phyloP scores from a whole-genome alignment of 1,140 invertebrate species.

The Physella acuta region DNA sequence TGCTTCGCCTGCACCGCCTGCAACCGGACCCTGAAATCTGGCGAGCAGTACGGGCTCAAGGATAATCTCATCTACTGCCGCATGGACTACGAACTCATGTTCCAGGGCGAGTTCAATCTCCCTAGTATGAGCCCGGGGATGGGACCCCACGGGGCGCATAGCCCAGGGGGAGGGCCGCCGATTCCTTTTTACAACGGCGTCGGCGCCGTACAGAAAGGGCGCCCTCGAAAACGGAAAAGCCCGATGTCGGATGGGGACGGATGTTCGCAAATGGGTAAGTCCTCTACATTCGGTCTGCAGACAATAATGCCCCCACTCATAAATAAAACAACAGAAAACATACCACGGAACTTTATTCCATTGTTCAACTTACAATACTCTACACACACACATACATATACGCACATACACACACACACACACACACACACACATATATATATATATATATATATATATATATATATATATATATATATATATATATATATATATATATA shows the following conservation, averaged over 20 bases:
- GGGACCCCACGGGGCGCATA: conserved; percentile 14
- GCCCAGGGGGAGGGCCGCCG: conserved; percentile 26
- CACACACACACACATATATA: background rate
- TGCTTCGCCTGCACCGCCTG: conserved; percentile 66
- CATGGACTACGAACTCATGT: conserved; percentile 59
- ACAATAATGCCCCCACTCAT: background rate
- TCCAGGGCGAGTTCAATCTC: conserved; percentile 43
- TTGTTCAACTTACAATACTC: background rate
- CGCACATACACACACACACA: background rate
- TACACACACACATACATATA: background rate
- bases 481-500: background rate
- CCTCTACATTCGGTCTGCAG: background rate
- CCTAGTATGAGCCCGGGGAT: conserved; percentile 37
- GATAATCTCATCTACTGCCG: conserved; percentile 62
- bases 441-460: background rate
- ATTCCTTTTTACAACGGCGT: conserved; percentile 72
- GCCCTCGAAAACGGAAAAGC: conserved; percentile 54
- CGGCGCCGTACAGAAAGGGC: conserved; percentile 74
- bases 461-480: background rate
- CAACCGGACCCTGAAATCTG: conserved; percentile 65
- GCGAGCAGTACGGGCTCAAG: conserved; percentile 80
- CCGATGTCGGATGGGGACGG: conserved; percentile 35
- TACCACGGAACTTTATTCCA: background rate
- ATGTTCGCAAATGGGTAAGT: conserved; percentile 37
- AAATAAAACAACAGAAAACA: background rate